Percentiles rank a stretch among this genome's conserved stretches.
These are phyloP conservation scores for Pseudobourletiella spinata DNA, from an alignment of 1,140 invertebrate genomes.

Conservation along the genomic window DNA sequence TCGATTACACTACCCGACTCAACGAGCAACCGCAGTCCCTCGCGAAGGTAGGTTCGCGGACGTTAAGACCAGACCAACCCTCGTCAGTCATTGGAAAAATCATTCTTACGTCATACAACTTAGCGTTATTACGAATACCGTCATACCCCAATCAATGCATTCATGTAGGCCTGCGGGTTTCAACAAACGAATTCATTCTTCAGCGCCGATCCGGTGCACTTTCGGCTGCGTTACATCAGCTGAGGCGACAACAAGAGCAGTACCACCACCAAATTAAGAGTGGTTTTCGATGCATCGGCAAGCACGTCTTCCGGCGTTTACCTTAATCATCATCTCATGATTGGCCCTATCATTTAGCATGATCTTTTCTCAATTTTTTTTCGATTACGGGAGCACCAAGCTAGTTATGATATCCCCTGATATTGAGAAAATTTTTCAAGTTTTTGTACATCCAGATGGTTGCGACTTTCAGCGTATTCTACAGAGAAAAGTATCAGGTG, in stretches of 20 bases:
- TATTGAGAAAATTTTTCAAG: constrained; percentile 36
- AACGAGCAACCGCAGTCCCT: no score
- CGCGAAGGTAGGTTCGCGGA: no score
- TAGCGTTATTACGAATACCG: no score
- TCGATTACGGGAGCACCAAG: constrained; percentile 40
- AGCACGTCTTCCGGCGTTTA: background rate
- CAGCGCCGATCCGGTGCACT: no score
- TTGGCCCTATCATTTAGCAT: constrained; percentile 38
- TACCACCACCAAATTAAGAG: constrained; percentile 4
- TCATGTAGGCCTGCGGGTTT: no score
- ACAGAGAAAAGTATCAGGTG: constrained; percentile 27
- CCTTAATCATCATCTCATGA: constrained; percentile 29
- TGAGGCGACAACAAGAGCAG: constrained; percentile 3
- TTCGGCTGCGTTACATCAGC: no score
- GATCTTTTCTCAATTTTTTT: constrained; percentile 41
- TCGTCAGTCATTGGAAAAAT: no score
- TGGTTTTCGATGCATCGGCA: constrained; percentile 12
- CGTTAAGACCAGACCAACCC: no score
- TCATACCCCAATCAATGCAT: no score
- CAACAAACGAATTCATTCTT: no score
- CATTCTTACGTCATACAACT: no score
- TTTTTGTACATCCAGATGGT: constrained; percentile 4
- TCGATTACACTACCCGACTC: no score
- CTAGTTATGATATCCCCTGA: constrained; percentile 38
- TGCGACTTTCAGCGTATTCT: constrained; percentile 24